Conservation (phyloP, 2,797 vertebrate species). For the Anas acuta region DNA sequence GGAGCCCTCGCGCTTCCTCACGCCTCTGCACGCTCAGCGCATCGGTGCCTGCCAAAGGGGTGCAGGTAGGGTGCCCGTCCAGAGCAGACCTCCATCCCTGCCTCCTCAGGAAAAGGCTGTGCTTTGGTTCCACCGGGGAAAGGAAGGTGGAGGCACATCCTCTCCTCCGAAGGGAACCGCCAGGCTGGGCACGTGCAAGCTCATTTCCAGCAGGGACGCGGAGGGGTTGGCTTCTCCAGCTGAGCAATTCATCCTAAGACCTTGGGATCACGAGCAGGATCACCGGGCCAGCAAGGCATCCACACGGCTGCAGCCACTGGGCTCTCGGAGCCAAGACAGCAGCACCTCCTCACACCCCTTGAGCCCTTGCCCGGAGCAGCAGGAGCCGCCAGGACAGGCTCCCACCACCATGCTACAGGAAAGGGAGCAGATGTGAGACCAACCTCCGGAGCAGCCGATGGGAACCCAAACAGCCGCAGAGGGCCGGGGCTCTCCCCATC, state of each 20-base stretch:
- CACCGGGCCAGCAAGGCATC: background rate
- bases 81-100: background rate
- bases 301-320: background rate
- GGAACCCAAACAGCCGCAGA: background rate
- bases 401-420: background rate
- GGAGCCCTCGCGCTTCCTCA: too few species aligned
- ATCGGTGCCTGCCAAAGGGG: too few species aligned
- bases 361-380: background rate
- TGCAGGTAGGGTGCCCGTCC: too few species aligned
- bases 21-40: too few species aligned
- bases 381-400: background rate
- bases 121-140: background rate
- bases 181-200: accelerated
- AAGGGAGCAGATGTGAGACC: background rate
- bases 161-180: background rate
- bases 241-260: background rate
- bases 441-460: accelerated
- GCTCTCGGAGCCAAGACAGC: background rate
- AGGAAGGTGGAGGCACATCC: background rate
- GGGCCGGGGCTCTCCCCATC: background rate
- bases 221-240: background rate
- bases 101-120: background rate
- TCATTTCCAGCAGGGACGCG: background rate
- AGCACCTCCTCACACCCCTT: background rate
- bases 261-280: background rate